Evolutionary conservation across 2,888 invertebrate genomes (phyloP), one percentile per base, ranked within the genome.

Genomic region (Latrodectus hesperus): DNA sequence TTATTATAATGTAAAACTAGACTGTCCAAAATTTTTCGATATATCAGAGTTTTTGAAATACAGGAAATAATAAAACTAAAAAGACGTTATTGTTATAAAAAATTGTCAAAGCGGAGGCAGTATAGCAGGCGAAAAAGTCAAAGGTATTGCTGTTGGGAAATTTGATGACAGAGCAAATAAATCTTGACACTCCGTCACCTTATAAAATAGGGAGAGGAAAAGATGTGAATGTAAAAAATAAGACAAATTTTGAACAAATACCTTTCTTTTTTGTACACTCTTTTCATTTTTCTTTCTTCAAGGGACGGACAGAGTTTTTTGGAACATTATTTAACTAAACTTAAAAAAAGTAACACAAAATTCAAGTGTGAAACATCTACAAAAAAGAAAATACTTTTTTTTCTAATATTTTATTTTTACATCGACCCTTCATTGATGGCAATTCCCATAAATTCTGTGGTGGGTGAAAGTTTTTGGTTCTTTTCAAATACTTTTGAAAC

Each of bases 291-390:
- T 22, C 17, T 51, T 64, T 72, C 64, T 80, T 64, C 51, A 38
- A 38, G 4, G 6, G 38, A 38, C 38, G 38, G 4, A 38, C 38
- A 38, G 38, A 38, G 38, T 38, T 38, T 38, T 38, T 52, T 70
- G 26, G 76, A 83, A 76, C 83, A 83, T 76, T 76, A 83, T 83
- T 83, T 83, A 83, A 83, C 83, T 76, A 83, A 83, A 83, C 83
- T 71, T 83, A 75, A 76, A 75, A n/a, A 83, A 74, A 83, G 76
- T 83, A 60, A 60, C 55, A 70, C 76, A 76, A 60, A 83, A 71
- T 17, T 60, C 60, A 83, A 76, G 70, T 38, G 38, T 38, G 38
- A 38, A 38, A 4, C 38, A 38, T 38, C 38, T 38, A 38, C 38
- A 38, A 38, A 38, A 38, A 38, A 38, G 4, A 4, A 3, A 38